Base-by-base conservation (phyloP, 2,113 vertebrate genomes). In the Dolichallabes microphthalmus region DNA sequence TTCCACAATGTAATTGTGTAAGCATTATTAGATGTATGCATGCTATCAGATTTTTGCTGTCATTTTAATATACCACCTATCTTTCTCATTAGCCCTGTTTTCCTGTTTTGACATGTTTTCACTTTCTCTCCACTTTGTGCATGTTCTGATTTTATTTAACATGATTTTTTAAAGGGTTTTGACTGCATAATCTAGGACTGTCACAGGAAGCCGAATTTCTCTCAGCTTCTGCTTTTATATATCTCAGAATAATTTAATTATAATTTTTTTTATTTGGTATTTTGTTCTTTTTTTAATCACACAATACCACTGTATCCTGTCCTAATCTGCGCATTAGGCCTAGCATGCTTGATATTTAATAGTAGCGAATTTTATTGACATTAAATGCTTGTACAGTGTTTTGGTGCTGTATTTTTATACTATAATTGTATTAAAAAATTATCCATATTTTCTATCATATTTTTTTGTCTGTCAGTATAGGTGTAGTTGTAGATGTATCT, bases 381-480 rank as follows among this genome's bases (percentile, higher is more conserved):
- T n/a, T 64, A 53, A 19, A 53, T 27, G 27, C 27, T 32, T 55
- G 61, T 55, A 4, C 77, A 78, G 8, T 45, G 20, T 60, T 30
- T 32, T 53, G 19, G 1, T 57, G 57, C 76, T 79, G 55, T 60
- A 60, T 79, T 57, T 66, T 68, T 78, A 84, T 55, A 30, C 2
- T 53, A 12, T 84, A 55, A 57, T 81, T 78, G 60, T 55, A 68
- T 35, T 68, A 66, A 66, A 76, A 84, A 55, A 77, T 75, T 55
- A 82, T 76, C 13, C 27, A 27, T 19, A 6, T 53, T 1, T 68
- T 35, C 32, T 35, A 35, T 1, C 32, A 35, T 35, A n/a, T 35
- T 35, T 35, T 35, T 35, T 35, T 75, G 52, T 50, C 45, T 74
- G 45, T 45, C 55, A 71, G 55, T 77, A 15, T 39, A 35, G 35